Conservation (phyloP, 2,797 vertebrate species). For the Notolabrus celidotus region DNA sequence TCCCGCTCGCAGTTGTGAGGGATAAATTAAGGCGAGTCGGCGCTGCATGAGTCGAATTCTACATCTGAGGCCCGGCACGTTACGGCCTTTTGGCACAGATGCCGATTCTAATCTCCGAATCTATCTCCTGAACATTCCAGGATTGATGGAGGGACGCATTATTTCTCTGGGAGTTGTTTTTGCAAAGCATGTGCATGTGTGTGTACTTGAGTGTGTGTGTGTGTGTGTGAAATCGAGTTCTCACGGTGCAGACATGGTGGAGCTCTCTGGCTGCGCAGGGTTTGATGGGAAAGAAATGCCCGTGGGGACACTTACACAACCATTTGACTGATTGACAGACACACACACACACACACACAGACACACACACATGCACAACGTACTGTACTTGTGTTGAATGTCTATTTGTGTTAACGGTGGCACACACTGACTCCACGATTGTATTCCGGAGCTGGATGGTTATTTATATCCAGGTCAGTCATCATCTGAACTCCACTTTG, state of each 20-base stretch:
- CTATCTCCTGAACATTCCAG: slow-evolving; percentile 66
- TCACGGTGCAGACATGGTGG: slow-evolving; percentile 65
- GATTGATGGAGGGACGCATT: slow-evolving; percentile 61
- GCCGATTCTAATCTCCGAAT: slow-evolving; percentile 59
- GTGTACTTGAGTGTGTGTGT: slow-evolving; percentile 33
- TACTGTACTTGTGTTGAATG: neutral
- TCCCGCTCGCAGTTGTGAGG: neutral
- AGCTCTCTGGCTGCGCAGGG: slow-evolving; percentile 32
- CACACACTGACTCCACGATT: neutral
- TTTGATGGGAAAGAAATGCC: slow-evolving; percentile 73
- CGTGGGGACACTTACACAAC: slow-evolving; percentile 56
- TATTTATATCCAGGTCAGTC: neutral
- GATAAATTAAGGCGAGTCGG: slow-evolving; percentile 4
- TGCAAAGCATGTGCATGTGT: slow-evolving; percentile 16
- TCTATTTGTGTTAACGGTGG: neutral
- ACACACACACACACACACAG: neutral
- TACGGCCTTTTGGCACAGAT: slow-evolving; percentile 40
- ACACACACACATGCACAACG: too few relatives aligned
- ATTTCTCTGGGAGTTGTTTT: slow-evolving; percentile 58
- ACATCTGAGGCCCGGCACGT: slow-evolving; percentile 25
- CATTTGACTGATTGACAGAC: slow-evolving; percentile 56
- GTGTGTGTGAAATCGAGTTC: slow-evolving; percentile 56
- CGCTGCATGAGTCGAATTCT: slow-evolving; percentile 3
- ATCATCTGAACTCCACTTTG: neutral
- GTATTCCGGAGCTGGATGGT: neutral